Evolutionary conservation across 1,140 invertebrate genomes (phyloP).

Genomic region (Diorhabda elongata): DNA sequence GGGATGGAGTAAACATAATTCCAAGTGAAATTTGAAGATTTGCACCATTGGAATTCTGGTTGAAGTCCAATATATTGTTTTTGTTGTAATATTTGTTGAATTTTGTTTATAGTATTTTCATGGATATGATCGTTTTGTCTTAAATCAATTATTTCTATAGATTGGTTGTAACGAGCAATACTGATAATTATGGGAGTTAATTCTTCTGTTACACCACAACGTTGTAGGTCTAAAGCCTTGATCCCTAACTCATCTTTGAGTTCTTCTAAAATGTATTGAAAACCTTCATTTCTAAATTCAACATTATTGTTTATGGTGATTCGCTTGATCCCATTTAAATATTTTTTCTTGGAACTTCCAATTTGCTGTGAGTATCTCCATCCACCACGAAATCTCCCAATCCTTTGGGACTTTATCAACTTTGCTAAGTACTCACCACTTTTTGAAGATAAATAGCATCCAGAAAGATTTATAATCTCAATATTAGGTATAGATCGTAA

Average conservation of each 20-base stretch:
- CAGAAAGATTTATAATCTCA: conserved; percentile 57
- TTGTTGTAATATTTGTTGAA: conserved; percentile 39
- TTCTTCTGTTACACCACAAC: conserved; percentile 63
- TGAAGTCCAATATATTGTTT: conserved; percentile 32
- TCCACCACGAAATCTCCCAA: conserved; percentile 65
- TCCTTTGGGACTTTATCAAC: conserved; percentile 54
- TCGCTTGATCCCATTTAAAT: conserved; percentile 69
- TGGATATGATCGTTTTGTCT: conserved; percentile 55
- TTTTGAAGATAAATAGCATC: conserved; percentile 55
- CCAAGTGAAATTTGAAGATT: conserved; percentile 15
- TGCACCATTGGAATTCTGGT: conserved; percentile 42
- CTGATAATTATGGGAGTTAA: conserved; percentile 57
- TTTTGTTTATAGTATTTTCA: conserved; percentile 38
- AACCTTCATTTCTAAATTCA: conserved; percentile 60
- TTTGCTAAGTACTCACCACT: conserved; percentile 55
- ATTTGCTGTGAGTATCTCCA: conserved; percentile 76
- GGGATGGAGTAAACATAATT: too few relatives aligned
- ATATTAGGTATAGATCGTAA: conserved; percentile 57
- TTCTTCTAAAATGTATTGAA: conserved; percentile 53
- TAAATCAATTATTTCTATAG: conserved; percentile 62
- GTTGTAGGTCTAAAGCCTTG: conserved; percentile 71
- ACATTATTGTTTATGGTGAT: conserved; percentile 71
- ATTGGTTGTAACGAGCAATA: conserved; percentile 59
- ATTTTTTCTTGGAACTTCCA: conserved; percentile 63
- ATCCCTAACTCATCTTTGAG: conserved; percentile 63